Base-by-base conservation (phyloP, 2,797 vertebrate genomes). In the Liparis tanakae region DNA sequence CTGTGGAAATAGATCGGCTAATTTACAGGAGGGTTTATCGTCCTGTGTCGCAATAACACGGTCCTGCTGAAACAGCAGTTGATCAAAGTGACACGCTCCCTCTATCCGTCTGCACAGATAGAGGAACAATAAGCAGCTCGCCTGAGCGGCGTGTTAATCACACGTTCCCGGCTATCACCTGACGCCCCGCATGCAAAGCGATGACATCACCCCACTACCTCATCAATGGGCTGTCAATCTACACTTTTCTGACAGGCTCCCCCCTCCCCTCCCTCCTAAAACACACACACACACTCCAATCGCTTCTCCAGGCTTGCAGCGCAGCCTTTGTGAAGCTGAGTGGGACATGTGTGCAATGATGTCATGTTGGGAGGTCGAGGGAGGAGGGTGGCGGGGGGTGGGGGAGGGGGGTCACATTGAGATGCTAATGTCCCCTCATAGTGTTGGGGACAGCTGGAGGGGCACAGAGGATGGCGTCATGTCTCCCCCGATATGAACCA, bases 261-360 rank as follows among this genome's bases (percentile, higher is more conserved):
- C 17, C 53, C 1, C 25, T 30, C 51, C 66, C 57, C 25, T 25
- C 67, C 51, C 17, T 30, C 36, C 12, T n/a, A 34, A 48, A 48
- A 34, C 60, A 74, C 73, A 67, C 70, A 67, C 70, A 72, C 76
- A 68, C 79, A 20, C 74, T 79, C 58, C 51, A 73, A 59, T 64
- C 22, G 70, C 78, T 84, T 80, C 84, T 80, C 46, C 74, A 36
- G 80, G 83, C 84, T 30, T 88, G 85, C 85, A 88, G 85, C 81
- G 41, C 77, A 58, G 84, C 84, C 87, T 93, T 92, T 92, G 90
- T 93, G 83, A 72, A 73, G 87, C 85, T 86, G 90, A 91, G 88
- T 83, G 89, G 89, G 89, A 89, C 87, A 90, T 91, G 91, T 91
- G 90, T 92, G 90, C 88, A 84, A 92, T 92, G 92, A 92, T 93